These are phyloP conservation scores for Astropecten irregularis DNA, from an alignment of 53 echinoderm and acorn worm genomes.

Conservation along the genomic window DNA sequence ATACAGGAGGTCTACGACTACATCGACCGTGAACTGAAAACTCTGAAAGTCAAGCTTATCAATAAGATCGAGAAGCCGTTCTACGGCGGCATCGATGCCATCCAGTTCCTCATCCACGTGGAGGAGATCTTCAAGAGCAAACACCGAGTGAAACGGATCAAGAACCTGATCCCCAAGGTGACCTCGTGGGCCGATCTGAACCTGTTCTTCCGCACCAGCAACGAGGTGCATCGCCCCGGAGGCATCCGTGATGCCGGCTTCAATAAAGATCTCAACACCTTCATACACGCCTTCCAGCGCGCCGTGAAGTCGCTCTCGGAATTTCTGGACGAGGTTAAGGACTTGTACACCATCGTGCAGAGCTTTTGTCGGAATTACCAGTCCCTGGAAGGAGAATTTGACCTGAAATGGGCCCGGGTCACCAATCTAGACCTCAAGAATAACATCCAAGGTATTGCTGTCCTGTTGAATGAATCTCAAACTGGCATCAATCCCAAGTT, in stretches of 20 bases:
- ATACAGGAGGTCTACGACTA: constrained; percentile 92
- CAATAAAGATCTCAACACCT: constrained; percentile 80
- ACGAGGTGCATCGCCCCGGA: constrained; percentile 82
- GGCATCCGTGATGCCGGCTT: constrained; percentile 88
- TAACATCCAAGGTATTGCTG: constrained; percentile 64
- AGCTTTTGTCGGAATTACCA: constrained; percentile 93
- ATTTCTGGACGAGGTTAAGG: constrained; percentile 75
- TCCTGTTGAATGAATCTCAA: constrained; percentile 53
- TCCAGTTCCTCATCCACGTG: constrained; percentile 88
- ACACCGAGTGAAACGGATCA: constrained; percentile 84
- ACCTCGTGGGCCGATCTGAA: constrained; percentile 78
- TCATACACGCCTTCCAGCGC: constrained; percentile 69
- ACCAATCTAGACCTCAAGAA: constrained; percentile 87
- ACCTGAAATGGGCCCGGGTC: constrained; percentile 82
- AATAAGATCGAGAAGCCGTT: constrained; percentile 86
- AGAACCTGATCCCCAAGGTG: constrained; percentile 68
- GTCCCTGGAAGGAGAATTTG: constrained; percentile 90
- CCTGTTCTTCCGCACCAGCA: constrained; percentile 71
- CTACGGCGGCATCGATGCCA: constrained; percentile 88
- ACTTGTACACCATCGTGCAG: constrained; percentile 72
- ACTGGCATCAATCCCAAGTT: constrained; percentile 74
- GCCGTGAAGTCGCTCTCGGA: constrained; percentile 64
- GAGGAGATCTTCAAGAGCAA: constrained; percentile 97
- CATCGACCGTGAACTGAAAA: constrained; percentile 79
- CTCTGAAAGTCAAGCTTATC: constrained; percentile 66